Conservation (phyloP, 2,888 invertebrate genomes). For the Cataglyphis rosenhaueri region DNA sequence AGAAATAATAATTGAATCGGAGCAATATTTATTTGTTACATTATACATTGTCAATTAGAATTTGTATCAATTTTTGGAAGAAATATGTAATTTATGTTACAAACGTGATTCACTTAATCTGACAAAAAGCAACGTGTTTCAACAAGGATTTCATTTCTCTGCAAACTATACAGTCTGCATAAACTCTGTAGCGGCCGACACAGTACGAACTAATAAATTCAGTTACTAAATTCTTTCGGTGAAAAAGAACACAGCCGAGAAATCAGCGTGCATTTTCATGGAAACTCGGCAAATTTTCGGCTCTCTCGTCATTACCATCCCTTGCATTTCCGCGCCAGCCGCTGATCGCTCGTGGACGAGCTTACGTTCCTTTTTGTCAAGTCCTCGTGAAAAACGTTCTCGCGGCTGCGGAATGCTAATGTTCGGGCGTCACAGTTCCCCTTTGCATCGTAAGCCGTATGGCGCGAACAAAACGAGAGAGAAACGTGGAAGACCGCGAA, state of each 20-base stretch:
- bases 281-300: slow-evolving; percentile 22
- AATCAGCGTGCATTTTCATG: slow-evolving; percentile 39
- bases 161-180: slow-evolving; percentile 16
- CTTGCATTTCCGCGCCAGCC: slow-evolving; percentile 41
- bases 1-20: not conserved
- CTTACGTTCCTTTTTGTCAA: slow-evolving; percentile 68
- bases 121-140: slow-evolving; percentile 6
- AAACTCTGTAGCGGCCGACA: slow-evolving; percentile 11
- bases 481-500: slow-evolving; percentile 42
- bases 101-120: not conserved
- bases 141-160: slow-evolving; percentile 30
- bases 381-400: slow-evolving; percentile 71
- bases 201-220: slow-evolving; percentile 50
- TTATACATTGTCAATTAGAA: not conserved
- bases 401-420: slow-evolving; percentile 75
- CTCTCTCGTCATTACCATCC: slow-evolving; percentile 25
- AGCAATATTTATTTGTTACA: not conserved
- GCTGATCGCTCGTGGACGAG: slow-evolving; percentile 67
- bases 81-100: not conserved
- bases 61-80: not conserved
- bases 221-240: slow-evolving; percentile 42
- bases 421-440: slow-evolving; percentile 61
- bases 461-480: slow-evolving; percentile 51
- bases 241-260: not conserved
- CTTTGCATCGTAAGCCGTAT: slow-evolving; percentile 69